Evolutionary conservation across 2,797 vertebrate genomes (phyloP).

Genomic region (Sebastes umbrosus): DNA sequence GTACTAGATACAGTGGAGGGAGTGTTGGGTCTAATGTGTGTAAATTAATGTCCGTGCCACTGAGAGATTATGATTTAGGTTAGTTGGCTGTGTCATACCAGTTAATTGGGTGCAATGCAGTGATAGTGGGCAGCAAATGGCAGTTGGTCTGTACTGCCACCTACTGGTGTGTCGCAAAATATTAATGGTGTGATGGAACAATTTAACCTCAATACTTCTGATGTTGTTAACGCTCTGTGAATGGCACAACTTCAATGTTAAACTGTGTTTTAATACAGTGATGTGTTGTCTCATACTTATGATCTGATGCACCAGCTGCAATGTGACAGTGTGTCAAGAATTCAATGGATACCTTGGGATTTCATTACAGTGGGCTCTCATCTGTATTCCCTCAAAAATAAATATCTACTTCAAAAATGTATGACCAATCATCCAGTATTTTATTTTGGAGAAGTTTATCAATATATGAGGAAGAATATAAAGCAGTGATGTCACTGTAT

Average conservation of each 20-base stretch:
- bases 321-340: neutral
- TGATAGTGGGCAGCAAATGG: constrained; percentile 26
- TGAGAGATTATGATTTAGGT: constrained; percentile 63
- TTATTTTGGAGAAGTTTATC: neutral
- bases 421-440: neutral
- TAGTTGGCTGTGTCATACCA: constrained; percentile 63
- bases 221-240: neutral
- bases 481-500: neutral
- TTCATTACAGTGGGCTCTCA: neutral
- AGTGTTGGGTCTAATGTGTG: neutral
- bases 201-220: neutral
- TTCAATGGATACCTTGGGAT: neutral
- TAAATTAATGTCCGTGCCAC: constrained; percentile 45
- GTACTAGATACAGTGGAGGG: constrained; percentile 1
- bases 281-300: neutral
- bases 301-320: neutral
- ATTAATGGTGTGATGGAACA: neutral
- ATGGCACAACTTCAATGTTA: neutral
- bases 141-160: constrained; percentile 63
- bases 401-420: neutral
- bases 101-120: constrained; percentile 73
- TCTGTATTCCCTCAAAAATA: neutral
- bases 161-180: constrained; percentile 62
- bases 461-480: neutral
- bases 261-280: neutral